phyloP scores from a whole-genome alignment of 2,113 vertebrate genomes.

The Setophaga coronata region DNA sequence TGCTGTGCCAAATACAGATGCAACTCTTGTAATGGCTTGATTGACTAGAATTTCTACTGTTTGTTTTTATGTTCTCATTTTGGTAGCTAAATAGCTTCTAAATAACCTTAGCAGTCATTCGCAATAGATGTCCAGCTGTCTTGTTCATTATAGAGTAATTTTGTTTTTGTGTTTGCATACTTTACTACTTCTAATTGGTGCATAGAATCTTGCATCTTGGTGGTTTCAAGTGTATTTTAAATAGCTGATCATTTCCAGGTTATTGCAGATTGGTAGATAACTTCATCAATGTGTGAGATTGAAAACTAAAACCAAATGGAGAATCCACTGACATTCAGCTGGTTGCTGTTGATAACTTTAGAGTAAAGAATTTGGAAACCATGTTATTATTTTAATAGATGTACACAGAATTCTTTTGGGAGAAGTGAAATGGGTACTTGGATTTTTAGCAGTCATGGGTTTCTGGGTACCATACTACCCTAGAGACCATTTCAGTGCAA shows the following conservation, averaged over 20 bases:
- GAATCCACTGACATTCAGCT: not conserved
- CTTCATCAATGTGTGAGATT: not conserved
- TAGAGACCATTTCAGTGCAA: not conserved
- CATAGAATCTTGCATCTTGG: not conserved
- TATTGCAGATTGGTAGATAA: not conserved
- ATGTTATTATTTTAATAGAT: not conserved
- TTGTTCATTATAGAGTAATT: not conserved
- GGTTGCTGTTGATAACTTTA: not conserved
- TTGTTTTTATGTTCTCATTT: not conserved
- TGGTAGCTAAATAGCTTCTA: not conserved
- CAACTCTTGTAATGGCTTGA: not conserved
- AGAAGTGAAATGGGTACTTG: not conserved
- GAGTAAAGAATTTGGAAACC: not conserved
- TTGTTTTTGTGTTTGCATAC: not conserved
- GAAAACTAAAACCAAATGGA: not conserved
- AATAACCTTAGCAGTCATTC: not conserved
- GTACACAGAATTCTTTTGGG: not conserved
- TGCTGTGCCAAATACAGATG: not conserved
- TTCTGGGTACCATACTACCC: not conserved
- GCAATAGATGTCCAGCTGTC: not conserved
- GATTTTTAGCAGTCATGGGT: not conserved
- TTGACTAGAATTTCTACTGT: not conserved
- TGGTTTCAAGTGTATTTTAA: not conserved
- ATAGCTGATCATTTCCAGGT: not conserved
- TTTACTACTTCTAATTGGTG: not conserved